These are phyloP conservation scores for Phocides pigmalion DNA, from an alignment of 1,140 invertebrate genomes.

Conservation along the genomic window DNA sequence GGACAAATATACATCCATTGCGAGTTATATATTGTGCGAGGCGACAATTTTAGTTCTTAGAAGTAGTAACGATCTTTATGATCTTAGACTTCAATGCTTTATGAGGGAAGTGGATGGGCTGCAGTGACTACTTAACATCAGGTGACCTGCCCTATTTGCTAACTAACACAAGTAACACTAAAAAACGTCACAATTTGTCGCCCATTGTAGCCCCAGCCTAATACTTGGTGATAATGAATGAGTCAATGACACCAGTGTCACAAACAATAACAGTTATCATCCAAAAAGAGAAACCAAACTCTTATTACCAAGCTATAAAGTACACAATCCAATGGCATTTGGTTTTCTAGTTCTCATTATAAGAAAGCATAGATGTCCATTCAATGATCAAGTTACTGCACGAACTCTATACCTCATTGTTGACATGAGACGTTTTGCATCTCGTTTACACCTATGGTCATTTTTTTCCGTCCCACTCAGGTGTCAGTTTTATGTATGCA, in stretches of 20 bases:
- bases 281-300: slow-evolving; percentile 3
- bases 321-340: slow-evolving; percentile 33
- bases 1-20: too few species aligned
- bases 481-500: slow-evolving; percentile 36
- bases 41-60: too few species aligned
- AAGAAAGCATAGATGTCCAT: slow-evolving; percentile 60
- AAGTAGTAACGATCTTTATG: too few species aligned
- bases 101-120: too few species aligned
- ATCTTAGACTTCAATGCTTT: too few species aligned
- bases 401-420: slow-evolving; percentile 72
- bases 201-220: too few species aligned
- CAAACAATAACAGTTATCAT: slow-evolving; percentile 36
- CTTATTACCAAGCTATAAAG: slow-evolving; percentile 41
- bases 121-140: too few species aligned
- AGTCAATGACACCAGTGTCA: slow-evolving; percentile 64
- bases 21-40: too few species aligned
- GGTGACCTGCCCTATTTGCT: too few species aligned
- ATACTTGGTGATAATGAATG: slow-evolving; percentile 64
- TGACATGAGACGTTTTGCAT: slow-evolving; percentile 61
- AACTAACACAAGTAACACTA: too few species aligned
- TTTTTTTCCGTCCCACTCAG: slow-evolving; percentile 31
- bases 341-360: slow-evolving; percentile 18
- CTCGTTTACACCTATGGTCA: slow-evolving; percentile 40
- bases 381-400: slow-evolving; percentile 75
- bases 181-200: too few species aligned